These are phyloP conservation scores for Lapara coniferarum DNA, from an alignment of 2,888 invertebrate genomes.

Conservation along the genomic window DNA sequence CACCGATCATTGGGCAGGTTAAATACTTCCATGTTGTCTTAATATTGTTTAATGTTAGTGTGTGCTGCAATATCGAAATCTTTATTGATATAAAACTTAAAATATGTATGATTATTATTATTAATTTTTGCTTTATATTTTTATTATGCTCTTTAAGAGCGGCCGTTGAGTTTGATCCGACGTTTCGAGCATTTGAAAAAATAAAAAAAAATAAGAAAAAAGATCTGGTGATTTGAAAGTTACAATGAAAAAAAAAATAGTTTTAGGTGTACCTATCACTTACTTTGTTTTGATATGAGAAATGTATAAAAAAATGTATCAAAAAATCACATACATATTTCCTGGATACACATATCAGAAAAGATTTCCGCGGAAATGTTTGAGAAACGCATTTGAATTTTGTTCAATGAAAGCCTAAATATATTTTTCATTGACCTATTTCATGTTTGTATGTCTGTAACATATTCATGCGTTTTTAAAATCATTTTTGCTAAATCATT, in stretches of 20 bases:
- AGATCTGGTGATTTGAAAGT: conserved; percentile 57
- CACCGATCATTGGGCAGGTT: conserved; percentile 58
- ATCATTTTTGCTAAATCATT: conserved; percentile 56
- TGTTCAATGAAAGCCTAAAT: conserved; percentile 24
- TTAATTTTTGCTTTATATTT: conserved; percentile 51
- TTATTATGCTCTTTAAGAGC: conserved; percentile 56
- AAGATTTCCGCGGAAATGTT: conserved; percentile 61
- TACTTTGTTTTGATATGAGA: conserved; percentile 20
- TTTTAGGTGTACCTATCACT: conserved; percentile 50
- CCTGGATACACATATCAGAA: conserved; percentile 56
- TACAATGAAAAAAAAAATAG: conserved; percentile 47
- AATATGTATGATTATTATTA: conserved; percentile 69
- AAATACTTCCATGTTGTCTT: conserved; percentile 55
- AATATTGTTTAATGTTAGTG: conserved; percentile 60
- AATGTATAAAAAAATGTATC: conserved; percentile 5
- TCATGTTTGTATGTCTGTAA: background rate
- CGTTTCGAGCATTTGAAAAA: conserved; percentile 40
- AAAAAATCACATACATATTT: conserved; percentile 55
- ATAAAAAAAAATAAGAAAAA: conserved; percentile 38
- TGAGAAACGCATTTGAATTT: conserved; percentile 34
- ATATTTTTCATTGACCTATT: conserved; percentile 32
- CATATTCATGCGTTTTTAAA: conserved; percentile 45
- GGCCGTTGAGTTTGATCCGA: conserved; percentile 45
- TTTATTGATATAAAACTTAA: conserved; percentile 64
- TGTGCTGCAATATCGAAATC: conserved; percentile 75